Conservation (phyloP, 2,797 vertebrate species). For the Petrocephalus sullivani region DNA sequence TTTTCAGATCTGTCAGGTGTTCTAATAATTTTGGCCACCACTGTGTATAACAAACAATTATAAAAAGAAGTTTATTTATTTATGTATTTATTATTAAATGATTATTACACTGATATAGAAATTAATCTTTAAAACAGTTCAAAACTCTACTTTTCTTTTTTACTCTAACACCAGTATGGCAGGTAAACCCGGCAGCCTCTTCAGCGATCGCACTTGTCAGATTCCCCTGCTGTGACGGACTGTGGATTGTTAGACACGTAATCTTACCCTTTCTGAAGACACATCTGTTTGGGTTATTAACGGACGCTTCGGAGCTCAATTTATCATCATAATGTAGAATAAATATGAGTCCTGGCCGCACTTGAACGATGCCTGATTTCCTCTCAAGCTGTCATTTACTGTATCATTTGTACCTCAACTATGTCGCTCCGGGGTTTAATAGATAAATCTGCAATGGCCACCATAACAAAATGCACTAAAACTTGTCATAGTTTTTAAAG, state of each 20-base stretch:
- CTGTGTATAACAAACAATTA: no score
- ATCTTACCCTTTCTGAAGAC: slow-evolving; percentile 15
- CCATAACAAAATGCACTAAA: background rate
- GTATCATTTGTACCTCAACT: background rate
- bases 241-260: slow-evolving; percentile 8
- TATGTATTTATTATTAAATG: background rate
- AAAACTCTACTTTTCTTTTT: background rate
- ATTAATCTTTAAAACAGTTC: background rate
- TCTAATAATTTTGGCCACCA: no score
- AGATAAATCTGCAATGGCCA: background rate
- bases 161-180: slow-evolving; percentile 62
- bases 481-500: background rate
- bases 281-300: slow-evolving; percentile 22
- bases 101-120: background rate
- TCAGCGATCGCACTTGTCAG: slow-evolving; percentile 55
- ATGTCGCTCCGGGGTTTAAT: background rate
- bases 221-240: slow-evolving; percentile 9
- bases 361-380: background rate
- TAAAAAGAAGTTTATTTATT: no score
- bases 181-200: slow-evolving; percentile 56
- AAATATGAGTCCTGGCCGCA: slow-evolving; percentile 1
- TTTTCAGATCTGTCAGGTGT: no score
- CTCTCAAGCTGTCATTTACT: background rate
- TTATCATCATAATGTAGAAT: slow-evolving; percentile 14
- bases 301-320: background rate